A percentile compares a stretch with the other conserved stretches of the same genome.
Evolutionary conservation across 2,888 invertebrate genomes (phyloP).

Genomic region (Priocnemis perturbator): DNA sequence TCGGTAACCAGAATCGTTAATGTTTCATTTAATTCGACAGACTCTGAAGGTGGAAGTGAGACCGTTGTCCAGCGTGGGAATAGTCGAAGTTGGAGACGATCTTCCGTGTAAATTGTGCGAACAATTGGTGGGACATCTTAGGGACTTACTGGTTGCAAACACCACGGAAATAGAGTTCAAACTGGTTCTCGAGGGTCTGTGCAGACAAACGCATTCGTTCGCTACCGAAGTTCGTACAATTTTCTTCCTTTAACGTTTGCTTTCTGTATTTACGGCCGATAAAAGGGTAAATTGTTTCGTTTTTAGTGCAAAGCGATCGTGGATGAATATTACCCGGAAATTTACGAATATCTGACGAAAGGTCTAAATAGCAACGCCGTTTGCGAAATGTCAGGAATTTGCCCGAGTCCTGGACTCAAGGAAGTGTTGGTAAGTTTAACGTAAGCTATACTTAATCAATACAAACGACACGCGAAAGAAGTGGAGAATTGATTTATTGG

Average conservation of each 20-base stretch:
- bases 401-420: slow-evolving; percentile 73
- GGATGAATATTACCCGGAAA: slow-evolving; percentile 85
- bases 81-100: slow-evolving; percentile 79
- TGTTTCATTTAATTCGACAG: slow-evolving; percentile 37
- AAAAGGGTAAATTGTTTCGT: slow-evolving; percentile 2
- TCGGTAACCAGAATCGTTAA: too few relatives aligned
- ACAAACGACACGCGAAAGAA: neutral
- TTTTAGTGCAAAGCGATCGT: slow-evolving; percentile 83
- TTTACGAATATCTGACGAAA: slow-evolving; percentile 83
- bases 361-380: slow-evolving; percentile 83
- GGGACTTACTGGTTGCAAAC: slow-evolving; percentile 88
- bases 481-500: neutral
- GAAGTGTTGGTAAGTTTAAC: slow-evolving; percentile 33
- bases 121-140: slow-evolving; percentile 86
- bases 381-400: slow-evolving; percentile 84
- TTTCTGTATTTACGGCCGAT: neutral
- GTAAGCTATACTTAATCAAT: neutral
- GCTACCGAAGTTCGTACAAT: slow-evolving; percentile 77
- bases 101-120: slow-evolving; percentile 91
- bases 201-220: slow-evolving; percentile 87
- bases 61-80: slow-evolving; percentile 78
- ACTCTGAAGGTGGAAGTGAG: slow-evolving; percentile 77
- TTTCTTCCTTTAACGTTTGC: neutral
- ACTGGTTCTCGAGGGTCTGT: slow-evolving; percentile 85
- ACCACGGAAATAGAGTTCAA: slow-evolving; percentile 90